These are phyloP conservation scores for Sebastolobus altivelis DNA, from an alignment of 2,797 vertebrate species.

Conservation along the genomic window DNA sequence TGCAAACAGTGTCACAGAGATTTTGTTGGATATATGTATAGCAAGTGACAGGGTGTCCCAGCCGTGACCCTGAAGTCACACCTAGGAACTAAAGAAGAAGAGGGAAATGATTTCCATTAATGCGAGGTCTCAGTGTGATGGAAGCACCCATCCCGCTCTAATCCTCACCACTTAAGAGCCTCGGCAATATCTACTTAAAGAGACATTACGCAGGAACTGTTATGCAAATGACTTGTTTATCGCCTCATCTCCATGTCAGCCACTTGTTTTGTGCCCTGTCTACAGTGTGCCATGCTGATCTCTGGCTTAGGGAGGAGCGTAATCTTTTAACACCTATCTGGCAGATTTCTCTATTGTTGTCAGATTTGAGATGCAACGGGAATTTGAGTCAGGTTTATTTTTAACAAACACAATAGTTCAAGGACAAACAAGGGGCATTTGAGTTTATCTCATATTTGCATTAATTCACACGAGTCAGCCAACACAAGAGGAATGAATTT, in stretches of 20 bases:
- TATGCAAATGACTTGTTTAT: conserved; percentile 79
- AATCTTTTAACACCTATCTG: conserved; percentile 82
- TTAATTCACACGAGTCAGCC: conserved; percentile 10
- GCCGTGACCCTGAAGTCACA: conserved; percentile 42
- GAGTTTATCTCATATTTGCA: neutral
- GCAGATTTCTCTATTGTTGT: conserved; percentile 78
- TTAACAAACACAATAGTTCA: conserved; percentile 8
- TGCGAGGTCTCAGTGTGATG: conserved; percentile 49
- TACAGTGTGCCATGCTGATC: conserved; percentile 63
- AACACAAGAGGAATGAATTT: neutral
- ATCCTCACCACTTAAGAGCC: conserved; percentile 72
- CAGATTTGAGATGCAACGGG: conserved; percentile 37
- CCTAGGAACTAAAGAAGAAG: conserved; percentile 17
- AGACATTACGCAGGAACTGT: conserved; percentile 69
- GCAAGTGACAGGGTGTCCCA: conserved; percentile 19
- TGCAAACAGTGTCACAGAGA: conserved; percentile 22
- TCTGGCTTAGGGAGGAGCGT: conserved; percentile 71
- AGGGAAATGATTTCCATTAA: conserved; percentile 37
- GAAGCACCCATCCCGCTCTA: conserved; percentile 45
- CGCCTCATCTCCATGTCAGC: conserved; percentile 56
- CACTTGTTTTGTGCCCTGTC: conserved; percentile 67
- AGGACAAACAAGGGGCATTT: neutral
- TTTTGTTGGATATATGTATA: conserved; percentile 19
- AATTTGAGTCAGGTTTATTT: conserved; percentile 31
- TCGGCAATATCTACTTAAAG: conserved; percentile 63